These are phyloP conservation scores for Strix uralensis DNA, from an alignment of 2,113 vertebrate species.

Conservation along the genomic window DNA sequence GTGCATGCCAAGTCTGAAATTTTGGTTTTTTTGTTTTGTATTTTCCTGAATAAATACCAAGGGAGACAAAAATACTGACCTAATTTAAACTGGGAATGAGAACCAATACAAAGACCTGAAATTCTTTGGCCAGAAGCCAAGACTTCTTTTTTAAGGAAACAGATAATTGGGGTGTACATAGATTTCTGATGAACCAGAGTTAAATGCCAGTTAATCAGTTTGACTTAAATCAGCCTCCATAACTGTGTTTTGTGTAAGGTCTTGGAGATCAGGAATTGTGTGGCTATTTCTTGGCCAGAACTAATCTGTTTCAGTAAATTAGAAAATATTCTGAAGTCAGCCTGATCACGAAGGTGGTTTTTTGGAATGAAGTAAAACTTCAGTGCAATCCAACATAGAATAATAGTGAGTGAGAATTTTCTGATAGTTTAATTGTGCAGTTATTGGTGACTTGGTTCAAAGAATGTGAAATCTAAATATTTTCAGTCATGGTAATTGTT, in stretches of 20 bases:
- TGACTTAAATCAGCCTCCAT: not conserved
- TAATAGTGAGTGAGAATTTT: not conserved
- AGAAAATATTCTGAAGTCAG: not conserved
- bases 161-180: not conserved
- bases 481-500: not conserved
- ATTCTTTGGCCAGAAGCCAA: not conserved
- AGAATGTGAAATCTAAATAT: not conserved
- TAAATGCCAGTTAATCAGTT: not conserved
- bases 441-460: not conserved
- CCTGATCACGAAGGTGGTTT: not conserved
- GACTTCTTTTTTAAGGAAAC: not conserved
- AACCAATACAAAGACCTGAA: not conserved
- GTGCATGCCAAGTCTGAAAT: not conserved
- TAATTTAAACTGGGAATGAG: not conserved
- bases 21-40: not conserved
- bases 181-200: not conserved
- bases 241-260: not conserved
- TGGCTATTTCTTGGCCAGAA: not conserved
- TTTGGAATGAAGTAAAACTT: not conserved
- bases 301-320: not conserved
- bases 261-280: not conserved
- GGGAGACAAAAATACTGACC: not conserved
- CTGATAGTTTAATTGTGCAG: not conserved
- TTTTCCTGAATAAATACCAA: conserved; percentile 1
- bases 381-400: not conserved